Conservation (phyloP, 2,888 invertebrate genomes). For the Limnephilus rhombicus region DNA sequence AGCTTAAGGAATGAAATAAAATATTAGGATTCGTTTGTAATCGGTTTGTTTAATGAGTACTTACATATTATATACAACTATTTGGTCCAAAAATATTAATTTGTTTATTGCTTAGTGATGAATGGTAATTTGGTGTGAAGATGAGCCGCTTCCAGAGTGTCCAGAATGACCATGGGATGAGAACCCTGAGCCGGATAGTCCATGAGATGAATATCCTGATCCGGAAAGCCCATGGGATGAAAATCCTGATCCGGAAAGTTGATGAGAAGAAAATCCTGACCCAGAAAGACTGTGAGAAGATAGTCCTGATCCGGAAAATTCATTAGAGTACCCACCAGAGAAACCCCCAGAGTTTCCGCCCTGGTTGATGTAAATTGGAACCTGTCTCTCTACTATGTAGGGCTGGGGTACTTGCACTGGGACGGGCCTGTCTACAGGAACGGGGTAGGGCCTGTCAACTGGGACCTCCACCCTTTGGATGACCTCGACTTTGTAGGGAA, state of each 20-base stretch:
- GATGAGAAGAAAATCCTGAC: not conserved
- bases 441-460: conserved; percentile 64
- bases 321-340: not conserved
- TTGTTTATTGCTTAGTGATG: conserved; percentile 43
- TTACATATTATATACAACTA: not conserved
- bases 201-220: not conserved
- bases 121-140: conserved; percentile 54
- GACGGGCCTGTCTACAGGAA: conserved; percentile 60
- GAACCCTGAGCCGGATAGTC: not conserved
- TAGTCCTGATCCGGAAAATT: not conserved
- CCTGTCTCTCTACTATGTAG: conserved; percentile 63
- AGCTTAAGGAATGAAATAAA: not conserved
- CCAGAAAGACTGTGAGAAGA: not conserved
- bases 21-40: not conserved
- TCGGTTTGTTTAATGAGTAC: not conserved
- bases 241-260: not conserved
- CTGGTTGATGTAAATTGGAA: conserved; percentile 61
- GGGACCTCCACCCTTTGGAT: conserved; percentile 63
- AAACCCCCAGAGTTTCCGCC: conserved; percentile 2
- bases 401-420: conserved; percentile 63
- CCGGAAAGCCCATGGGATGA: not conserved
- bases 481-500: conserved; percentile 63
- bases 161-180: conserved; percentile 29
- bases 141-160: conserved; percentile 49
- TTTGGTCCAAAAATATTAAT: not conserved